These are phyloP conservation scores for Sinosuthora webbiana DNA, from an alignment of 2,113 vertebrate genomes.

Conservation along the genomic window DNA sequence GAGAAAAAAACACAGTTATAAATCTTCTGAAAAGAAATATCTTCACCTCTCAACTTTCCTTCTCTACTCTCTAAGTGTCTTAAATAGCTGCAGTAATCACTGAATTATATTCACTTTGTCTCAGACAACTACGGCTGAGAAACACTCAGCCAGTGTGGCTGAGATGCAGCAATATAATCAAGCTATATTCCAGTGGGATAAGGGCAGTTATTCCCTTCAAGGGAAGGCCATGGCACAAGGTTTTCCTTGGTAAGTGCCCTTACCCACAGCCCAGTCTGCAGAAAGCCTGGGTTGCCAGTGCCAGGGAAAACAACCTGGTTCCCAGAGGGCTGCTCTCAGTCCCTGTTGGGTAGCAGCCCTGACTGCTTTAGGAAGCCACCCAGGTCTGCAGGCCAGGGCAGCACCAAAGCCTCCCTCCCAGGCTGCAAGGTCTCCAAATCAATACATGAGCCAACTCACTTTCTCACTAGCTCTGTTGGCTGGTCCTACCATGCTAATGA, in stretches of 20 bases:
- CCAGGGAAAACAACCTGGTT: fast-evolving
- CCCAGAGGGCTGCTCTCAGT: neutral
- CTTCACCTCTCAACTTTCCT: neutral
- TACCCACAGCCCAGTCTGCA: neutral
- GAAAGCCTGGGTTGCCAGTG: neutral
- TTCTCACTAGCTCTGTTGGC: neutral
- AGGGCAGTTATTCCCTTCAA: neutral
- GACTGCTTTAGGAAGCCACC: neutral
- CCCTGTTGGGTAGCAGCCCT: neutral
- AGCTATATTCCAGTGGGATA: neutral
- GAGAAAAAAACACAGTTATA: neutral
- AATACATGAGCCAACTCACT: neutral
- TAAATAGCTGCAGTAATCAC: neutral
- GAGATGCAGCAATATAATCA: neutral
- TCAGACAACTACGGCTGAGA: neutral
- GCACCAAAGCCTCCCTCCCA: neutral
- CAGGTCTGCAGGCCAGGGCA: neutral
- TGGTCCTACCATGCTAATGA: neutral
- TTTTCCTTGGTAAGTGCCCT: neutral
- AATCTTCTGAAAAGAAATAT: neutral
- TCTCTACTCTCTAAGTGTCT: neutral
- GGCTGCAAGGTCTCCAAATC: neutral
- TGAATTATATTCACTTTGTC: neutral
- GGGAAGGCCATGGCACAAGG: neutral
- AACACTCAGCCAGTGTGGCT: neutral